Base-by-base conservation (phyloP, 2,113 vertebrate genomes). In the Gasterosteus aculeatus region DNA sequence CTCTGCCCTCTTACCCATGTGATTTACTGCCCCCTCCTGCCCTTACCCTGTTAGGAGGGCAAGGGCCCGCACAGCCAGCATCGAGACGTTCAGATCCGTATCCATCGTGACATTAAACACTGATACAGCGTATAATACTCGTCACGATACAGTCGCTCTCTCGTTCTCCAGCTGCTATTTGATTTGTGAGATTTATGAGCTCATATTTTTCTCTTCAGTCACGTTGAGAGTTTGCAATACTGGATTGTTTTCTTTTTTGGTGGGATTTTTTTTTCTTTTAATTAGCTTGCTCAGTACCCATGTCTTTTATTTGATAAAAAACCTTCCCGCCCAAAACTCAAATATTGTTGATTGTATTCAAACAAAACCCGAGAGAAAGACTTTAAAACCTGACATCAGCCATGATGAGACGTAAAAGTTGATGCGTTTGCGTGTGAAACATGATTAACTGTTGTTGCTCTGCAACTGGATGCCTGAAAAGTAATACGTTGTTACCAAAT, bases 11-110 rank as follows among this genome's bases (percentile, higher is more conserved):
- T 66, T 51, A 6, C 33, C 18, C 31, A 49, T 5, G 19, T 62
- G 69, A 81, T 33, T 60, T 70, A 63, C n/a, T 46, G 78, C 70
- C 68, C 46, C 64, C 16, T 73, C 78, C 66, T 44, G 29, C 59
- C 35, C 39, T 14, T 42, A 29, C 53, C 39, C 2, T 1, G 38
- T 46, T 12, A 63, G 29, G 11, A 12, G 46, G 63, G 42, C 70
- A 68, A 62, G 57, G 70, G 64, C 72, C 57, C 53, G 47, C 26
- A 72, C 1, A 46, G n/a, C 65, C 70, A 72, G 56, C 74, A 59
- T 35, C 42, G 63, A 76, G 29, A 49, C 73, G 5, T 73, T 74
- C 29, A 74, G 44, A 77, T 71, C 61, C 19, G 67, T 10, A 64
- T 72, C 73, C 60, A 58, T 75, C 51, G 61, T 44, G 53, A 59